Percentiles rank a stretch among this genome's conserved stretches.
Conservation (phyloP, 1,140 invertebrate genomes). For the Orchestia grillus region DNA sequence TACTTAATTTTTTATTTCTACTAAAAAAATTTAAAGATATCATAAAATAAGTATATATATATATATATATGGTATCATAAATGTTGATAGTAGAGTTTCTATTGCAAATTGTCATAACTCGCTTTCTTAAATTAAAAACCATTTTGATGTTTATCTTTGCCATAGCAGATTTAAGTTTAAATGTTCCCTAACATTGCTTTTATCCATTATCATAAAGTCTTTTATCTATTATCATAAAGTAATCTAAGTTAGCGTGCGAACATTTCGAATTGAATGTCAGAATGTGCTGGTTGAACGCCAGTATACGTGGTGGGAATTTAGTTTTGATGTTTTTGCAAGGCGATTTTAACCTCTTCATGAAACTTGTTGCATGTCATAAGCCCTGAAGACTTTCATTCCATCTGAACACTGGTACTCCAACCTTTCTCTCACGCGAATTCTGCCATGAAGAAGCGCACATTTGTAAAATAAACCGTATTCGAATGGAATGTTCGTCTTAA, state of each 20-base stretch:
- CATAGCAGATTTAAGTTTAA: not conserved
- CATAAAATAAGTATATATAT: too few species aligned
- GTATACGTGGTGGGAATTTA: not conserved
- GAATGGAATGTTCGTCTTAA: not conserved
- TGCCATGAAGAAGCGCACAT: too few species aligned
- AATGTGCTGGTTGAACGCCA: not conserved
- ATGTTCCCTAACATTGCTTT: not conserved
- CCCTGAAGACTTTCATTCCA: not conserved
- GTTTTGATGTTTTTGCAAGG: slow-evolving; percentile 6
- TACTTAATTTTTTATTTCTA: too few species aligned
- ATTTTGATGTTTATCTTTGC: slow-evolving; percentile 18
- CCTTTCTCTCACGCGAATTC: too few species aligned
- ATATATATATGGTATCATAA: not conserved
- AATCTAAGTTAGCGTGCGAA: not conserved
- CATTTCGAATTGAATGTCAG: not conserved
- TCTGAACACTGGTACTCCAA: too few species aligned
- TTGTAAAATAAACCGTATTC: not conserved
- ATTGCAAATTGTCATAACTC: not conserved
- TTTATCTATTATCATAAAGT: too few species aligned
- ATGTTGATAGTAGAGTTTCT: slow-evolving; percentile 33
- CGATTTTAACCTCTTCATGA: not conserved
- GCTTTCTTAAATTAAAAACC: not conserved
- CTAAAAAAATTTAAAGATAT: too few species aligned
- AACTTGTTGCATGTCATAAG: not conserved
- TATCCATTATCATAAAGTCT: too few species aligned